Evolutionary conservation across 1,140 invertebrate species (phyloP).

Genomic region (Scylla paramamosain): DNA sequence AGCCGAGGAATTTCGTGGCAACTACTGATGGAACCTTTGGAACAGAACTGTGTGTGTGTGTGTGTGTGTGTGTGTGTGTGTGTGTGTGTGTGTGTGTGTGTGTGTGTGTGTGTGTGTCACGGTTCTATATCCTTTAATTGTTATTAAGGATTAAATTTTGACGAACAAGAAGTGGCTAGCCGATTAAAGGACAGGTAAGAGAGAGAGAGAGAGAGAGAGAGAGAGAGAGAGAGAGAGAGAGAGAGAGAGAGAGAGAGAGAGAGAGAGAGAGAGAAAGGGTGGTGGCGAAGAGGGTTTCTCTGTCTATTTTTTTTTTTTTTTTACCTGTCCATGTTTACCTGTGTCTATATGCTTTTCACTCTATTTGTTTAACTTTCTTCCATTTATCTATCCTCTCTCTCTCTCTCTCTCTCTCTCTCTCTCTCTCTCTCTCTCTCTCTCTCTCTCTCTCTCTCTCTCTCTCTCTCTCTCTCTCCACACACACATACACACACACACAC

Average conservation of each 20-base stretch:
- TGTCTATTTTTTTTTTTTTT: background rate
- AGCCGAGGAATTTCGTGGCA: conserved; percentile 23
- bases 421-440: background rate
- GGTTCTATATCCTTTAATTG: background rate
- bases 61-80: conserved; percentile 29
- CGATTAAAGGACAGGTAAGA: background rate
- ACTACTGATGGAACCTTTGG: background rate
- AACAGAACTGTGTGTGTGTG: background rate
- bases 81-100: background rate
- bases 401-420: background rate
- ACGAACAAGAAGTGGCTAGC: background rate
- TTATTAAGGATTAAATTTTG: background rate
- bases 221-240: background rate
- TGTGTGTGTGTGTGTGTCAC: conserved; percentile 34
- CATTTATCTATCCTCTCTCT: background rate
- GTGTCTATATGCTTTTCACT: background rate
- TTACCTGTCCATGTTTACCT: background rate
- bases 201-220: background rate
- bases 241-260: background rate
- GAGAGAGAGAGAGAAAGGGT: background rate
- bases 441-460: conserved; percentile 32
- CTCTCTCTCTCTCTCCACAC: background rate
- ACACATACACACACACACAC: background rate
- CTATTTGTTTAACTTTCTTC: background rate
- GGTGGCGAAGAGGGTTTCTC: background rate